phyloP scores from a whole-genome alignment of 1,140 invertebrate species.

The Doryteuthis pealeii region DNA sequence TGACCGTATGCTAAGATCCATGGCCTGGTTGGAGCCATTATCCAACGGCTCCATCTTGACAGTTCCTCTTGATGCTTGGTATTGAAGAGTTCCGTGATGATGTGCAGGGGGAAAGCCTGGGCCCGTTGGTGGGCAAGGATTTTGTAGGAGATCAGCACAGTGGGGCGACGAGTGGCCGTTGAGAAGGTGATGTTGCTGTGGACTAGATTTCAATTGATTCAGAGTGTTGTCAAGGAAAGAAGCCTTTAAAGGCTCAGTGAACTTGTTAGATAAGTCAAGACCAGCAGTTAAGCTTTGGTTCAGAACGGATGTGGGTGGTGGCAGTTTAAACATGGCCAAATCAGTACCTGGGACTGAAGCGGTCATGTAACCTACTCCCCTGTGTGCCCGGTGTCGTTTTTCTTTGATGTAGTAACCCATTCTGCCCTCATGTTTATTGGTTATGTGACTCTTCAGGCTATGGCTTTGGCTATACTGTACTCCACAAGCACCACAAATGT shows the following conservation, averaged over 20 bases:
- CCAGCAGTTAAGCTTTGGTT: background rate
- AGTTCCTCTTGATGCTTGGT: slow-evolving; percentile 8
- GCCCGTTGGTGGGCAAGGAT: slow-evolving; percentile 31
- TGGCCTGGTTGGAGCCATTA: slow-evolving; percentile 5
- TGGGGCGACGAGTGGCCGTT: slow-evolving; percentile 14
- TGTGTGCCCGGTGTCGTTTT: slow-evolving; percentile 50
- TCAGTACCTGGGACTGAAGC: slow-evolving; percentile 33
- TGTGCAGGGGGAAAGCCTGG: slow-evolving; percentile 27
- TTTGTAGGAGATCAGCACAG: slow-evolving; percentile 40
- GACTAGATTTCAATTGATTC: slow-evolving; percentile 11
- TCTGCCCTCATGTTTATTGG: slow-evolving; percentile 56
- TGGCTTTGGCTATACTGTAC: slow-evolving; percentile 56
- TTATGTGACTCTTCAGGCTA: slow-evolving; percentile 57
- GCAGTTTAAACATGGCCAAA: slow-evolving; percentile 42
- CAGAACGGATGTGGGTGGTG: slow-evolving; percentile 22
- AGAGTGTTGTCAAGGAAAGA: background rate
- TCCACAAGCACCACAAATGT: slow-evolving; percentile 56
- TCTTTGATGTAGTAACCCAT: slow-evolving; percentile 58
- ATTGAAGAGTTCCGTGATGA: slow-evolving; percentile 19
- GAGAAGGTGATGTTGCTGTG: background rate
- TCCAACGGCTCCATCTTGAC: background rate
- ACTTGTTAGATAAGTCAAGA: slow-evolving; percentile 7
- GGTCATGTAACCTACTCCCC: slow-evolving; percentile 51
- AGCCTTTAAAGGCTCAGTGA: slow-evolving; percentile 6
- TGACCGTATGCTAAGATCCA: slow-evolving; percentile 5